Conservation (phyloP, 1,140 invertebrate genomes). For the Notospermus geniculatus region DNA sequence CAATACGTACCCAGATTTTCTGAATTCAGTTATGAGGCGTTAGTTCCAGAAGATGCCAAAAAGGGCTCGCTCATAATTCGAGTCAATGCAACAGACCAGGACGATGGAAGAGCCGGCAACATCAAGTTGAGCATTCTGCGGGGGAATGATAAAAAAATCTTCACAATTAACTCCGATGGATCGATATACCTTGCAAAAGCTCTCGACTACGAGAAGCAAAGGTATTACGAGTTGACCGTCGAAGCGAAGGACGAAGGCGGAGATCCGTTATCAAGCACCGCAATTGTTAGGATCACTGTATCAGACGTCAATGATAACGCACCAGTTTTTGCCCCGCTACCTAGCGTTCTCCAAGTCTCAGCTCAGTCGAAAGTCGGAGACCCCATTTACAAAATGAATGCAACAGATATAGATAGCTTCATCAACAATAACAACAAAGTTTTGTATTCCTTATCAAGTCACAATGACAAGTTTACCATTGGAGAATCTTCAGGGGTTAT, state of each 20-base stretch:
- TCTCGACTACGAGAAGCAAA: constrained; percentile 41
- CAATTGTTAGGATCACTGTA: constrained; percentile 81
- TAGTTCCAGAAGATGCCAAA: neutral
- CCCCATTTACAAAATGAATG: constrained; percentile 55
- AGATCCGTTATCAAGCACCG: constrained; percentile 77
- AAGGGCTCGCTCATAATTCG: neutral
- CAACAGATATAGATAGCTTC: constrained; percentile 1
- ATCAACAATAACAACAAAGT: neutral
- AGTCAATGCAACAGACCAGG: constrained; percentile 3
- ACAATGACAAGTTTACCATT: neutral
- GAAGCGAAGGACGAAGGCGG: constrained; percentile 84
- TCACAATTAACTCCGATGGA: constrained; percentile 23
- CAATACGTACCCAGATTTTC: neutral
- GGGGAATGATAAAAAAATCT: neutral
- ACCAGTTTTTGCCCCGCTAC: constrained; percentile 78
- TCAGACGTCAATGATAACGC: constrained; percentile 96
- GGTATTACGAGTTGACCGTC: constrained; percentile 70
- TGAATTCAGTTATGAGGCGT: neutral
- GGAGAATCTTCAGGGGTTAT: neutral
- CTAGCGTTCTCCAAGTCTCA: constrained; percentile 79
- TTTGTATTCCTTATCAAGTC: neutral
- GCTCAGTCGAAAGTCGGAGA: constrained; percentile 88
- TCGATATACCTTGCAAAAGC: constrained; percentile 32
- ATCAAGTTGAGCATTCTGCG: neutral
- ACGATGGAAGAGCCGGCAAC: constrained; percentile 2